Evolutionary conservation across 2,888 invertebrate species (phyloP).

Genomic region (Thymelicus lineola): DNA sequence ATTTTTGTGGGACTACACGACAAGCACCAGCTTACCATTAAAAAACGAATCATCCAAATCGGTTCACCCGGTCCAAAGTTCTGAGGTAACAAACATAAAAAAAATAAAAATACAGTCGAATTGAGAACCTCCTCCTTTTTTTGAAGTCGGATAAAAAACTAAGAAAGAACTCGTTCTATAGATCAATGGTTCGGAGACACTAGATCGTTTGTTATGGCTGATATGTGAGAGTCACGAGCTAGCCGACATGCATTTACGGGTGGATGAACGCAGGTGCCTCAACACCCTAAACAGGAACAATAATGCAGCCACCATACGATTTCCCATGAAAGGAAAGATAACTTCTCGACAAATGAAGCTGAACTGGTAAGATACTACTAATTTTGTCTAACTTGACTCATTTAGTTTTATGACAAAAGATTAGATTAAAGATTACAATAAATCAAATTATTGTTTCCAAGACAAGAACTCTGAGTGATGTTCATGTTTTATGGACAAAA

Average conservation of each 20-base stretch:
- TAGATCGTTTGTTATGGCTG: slow-evolving; percentile 82
- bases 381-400: neutral
- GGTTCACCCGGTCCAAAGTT: no score
- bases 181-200: slow-evolving; percentile 85
- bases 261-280: slow-evolving; percentile 88
- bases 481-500: no score
- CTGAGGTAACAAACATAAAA: no score
- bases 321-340: slow-evolving; percentile 89
- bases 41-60: no score
- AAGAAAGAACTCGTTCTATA: slow-evolving; percentile 49
- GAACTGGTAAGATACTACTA: slow-evolving; percentile 85
- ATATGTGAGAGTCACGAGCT: slow-evolving; percentile 88
- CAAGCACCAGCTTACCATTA: no score
- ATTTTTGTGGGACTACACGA: no score
- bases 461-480: no score
- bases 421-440: no score
- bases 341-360: slow-evolving; percentile 90
- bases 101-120: no score
- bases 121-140: no score
- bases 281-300: slow-evolving; percentile 89
- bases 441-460: no score
- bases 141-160: neutral
- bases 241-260: slow-evolving; percentile 87
- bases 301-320: slow-evolving; percentile 84
- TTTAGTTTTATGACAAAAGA: no score